These are phyloP conservation scores for Drosophila yakuba DNA, from an alignment of 1,140 invertebrate species.

Conservation along the genomic window DNA sequence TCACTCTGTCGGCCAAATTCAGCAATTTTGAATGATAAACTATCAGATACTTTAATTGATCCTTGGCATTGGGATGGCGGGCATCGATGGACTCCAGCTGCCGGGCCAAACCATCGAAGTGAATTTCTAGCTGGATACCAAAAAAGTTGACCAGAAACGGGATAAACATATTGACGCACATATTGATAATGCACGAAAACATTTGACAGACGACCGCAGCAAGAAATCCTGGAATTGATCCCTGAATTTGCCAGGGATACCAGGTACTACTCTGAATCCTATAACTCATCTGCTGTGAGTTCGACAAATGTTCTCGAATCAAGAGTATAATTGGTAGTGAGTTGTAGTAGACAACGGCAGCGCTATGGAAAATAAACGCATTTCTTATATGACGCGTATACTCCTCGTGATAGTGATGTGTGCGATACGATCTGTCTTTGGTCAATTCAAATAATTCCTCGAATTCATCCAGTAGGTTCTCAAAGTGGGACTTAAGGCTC, in stretches of 20 bases:
- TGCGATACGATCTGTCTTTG: constrained; percentile 20
- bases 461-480: constrained; percentile 43
- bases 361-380: constrained; percentile 25
- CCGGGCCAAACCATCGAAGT: constrained; percentile 64
- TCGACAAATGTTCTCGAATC: constrained; percentile 31
- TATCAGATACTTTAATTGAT: constrained; percentile 48
- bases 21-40: constrained; percentile 53
- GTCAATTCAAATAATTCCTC: constrained; percentile 40
- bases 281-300: constrained; percentile 28
- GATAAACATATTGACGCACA: constrained; percentile 57
- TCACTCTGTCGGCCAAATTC: constrained; percentile 39
- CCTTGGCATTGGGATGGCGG: constrained; percentile 32
- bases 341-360: constrained; percentile 53
- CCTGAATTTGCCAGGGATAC: constrained; percentile 66
- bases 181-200: constrained; percentile 41
- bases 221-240: constrained; percentile 2
- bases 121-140: constrained; percentile 62
- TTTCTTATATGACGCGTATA: constrained; percentile 40
- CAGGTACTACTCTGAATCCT: constrained; percentile 65
- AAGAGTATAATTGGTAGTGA: constrained; percentile 47
- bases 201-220: constrained; percentile 7
- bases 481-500: constrained; percentile 36
- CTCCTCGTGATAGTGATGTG: constrained; percentile 36
- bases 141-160: constrained; percentile 65
- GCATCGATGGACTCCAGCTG: constrained; percentile 50